phyloP scores from a whole-genome alignment of 2,113 vertebrate species.

The Ophthalmolycus amberensis region DNA sequence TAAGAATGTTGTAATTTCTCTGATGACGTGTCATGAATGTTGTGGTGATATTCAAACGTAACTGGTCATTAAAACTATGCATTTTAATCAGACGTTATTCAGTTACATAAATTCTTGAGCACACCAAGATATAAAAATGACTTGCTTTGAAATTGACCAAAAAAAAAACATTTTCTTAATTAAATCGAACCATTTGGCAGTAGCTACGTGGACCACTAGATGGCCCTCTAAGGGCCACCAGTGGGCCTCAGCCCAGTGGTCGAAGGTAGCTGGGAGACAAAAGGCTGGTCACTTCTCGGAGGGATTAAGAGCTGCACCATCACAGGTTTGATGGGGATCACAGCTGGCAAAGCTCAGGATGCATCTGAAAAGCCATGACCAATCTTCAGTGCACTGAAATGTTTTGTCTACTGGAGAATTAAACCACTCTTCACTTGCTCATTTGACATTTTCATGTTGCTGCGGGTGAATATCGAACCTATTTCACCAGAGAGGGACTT shows the following conservation, averaged over 20 bases:
- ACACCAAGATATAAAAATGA: too few species aligned
- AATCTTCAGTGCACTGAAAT: not conserved
- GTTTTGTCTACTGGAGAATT: slow-evolving; percentile 24
- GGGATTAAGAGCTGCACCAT: not conserved
- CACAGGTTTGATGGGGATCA: slow-evolving; percentile 15
- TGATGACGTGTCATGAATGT: not conserved
- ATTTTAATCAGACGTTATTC: not conserved
- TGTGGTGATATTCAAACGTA: not conserved
- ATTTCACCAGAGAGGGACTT: slow-evolving; percentile 18
- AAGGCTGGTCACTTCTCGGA: not conserved
- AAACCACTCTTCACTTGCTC: slow-evolving; percentile 1
- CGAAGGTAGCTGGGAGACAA: not conserved
- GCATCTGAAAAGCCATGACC: slow-evolving; percentile 11
- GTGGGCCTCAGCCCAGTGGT: not conserved
- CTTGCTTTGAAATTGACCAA: too few species aligned
- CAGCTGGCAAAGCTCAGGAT: slow-evolving; percentile 18
- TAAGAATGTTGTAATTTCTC: not conserved
- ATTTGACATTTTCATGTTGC: slow-evolving; percentile 10
- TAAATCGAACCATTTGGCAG: not conserved
- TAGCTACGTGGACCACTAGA: not conserved
- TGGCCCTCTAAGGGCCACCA: not conserved
- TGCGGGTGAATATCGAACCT: slow-evolving; percentile 4
- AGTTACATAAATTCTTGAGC: too few species aligned
- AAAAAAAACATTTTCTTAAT: not conserved
- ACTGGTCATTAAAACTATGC: not conserved